Evolutionary conservation across 2,113 vertebrate species (phyloP), one percentile per base, ranked within the genome.

Genomic region (Nerophis ophidion): DNA sequence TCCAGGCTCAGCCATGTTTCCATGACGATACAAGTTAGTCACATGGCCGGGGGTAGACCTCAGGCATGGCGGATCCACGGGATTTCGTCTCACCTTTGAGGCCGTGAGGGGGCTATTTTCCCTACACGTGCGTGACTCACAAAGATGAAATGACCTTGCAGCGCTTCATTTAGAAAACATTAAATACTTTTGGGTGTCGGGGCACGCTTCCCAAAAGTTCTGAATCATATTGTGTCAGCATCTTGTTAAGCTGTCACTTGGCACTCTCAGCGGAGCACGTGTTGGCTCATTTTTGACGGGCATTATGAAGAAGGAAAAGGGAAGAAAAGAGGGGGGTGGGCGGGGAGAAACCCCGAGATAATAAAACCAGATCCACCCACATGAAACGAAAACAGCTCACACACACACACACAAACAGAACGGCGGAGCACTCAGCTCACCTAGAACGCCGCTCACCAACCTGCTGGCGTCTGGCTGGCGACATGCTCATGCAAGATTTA

Each of bases 401-500:
- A 83, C 77, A 82, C 72, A 80, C 79, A 82, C 68, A 83, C 60
- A 84, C 60, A 68, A 61, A 79, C 26, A 26, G 26, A 26, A 26
- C 4, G 56, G 66, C 16, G 57, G 26, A 67, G 72, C 74, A 78
- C 75, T 75, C 70, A 67, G 65, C 74, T 40, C 68, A 79, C 59
- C 58, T 61, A 52, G 65, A 65, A 72, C 44, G 8, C 34, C 33
- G 16, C 63, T 57, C 44, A 57, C 64, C 60, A 47, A 71, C 63
- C 74, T 69, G 75, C 76, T 66, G 55, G 63, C 34, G 76, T 61
- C 75, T 71, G 46, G 49, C 67, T 63, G 68, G 66, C 84, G 74
- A 80, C 88, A 81, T 70, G 77, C 71, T 79, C 72, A 58, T 83
- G 88, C 84, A 88, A 89, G 79, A 90, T 88, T 86, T 79, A 80